Evolutionary conservation across 1,140 invertebrate species (phyloP).

Genomic region (Brachionus calyciflorus): DNA sequence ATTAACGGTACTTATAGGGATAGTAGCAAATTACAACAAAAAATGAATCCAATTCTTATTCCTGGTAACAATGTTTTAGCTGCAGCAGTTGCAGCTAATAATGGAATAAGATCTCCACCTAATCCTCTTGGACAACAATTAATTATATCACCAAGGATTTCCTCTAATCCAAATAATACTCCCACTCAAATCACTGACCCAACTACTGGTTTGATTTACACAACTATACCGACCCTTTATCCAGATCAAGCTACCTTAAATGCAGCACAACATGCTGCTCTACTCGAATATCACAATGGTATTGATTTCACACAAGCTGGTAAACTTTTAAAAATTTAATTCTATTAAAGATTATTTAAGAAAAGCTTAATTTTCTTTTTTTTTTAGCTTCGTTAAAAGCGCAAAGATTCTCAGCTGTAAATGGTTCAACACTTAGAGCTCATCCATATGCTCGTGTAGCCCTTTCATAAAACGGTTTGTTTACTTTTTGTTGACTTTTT

Average conservation of each 20-base stretch:
- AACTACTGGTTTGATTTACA: conserved; percentile 42
- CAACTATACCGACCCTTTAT: conserved; percentile 38
- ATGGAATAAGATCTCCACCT: conserved; percentile 13
- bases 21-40: conserved; percentile 3
- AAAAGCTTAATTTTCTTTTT: too few relatives aligned
- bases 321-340: too few relatives aligned
- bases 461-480: conserved; percentile 19
- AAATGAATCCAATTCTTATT: conserved; percentile 25
- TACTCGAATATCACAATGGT: conserved; percentile 15
- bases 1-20: conserved; percentile 91
- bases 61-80: conserved; percentile 21
- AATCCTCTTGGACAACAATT: neutral
- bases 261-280: neutral
- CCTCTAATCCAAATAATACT: neutral
- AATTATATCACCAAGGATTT: conserved; percentile 5
- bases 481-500: too few relatives aligned
- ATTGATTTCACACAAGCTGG: conserved; percentile 36
- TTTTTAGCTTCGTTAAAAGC: conserved; percentile 36
- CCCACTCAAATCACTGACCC: conserved; percentile 30
- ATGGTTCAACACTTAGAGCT: conserved; percentile 15
- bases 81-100: conserved; percentile 1
- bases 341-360: too few relatives aligned
- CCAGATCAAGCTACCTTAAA: neutral
- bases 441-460: conserved; percentile 42
- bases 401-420: conserved; percentile 23